Conservation (phyloP, 2,888 invertebrate genomes). For the Drosophila peninsularis region DNA sequence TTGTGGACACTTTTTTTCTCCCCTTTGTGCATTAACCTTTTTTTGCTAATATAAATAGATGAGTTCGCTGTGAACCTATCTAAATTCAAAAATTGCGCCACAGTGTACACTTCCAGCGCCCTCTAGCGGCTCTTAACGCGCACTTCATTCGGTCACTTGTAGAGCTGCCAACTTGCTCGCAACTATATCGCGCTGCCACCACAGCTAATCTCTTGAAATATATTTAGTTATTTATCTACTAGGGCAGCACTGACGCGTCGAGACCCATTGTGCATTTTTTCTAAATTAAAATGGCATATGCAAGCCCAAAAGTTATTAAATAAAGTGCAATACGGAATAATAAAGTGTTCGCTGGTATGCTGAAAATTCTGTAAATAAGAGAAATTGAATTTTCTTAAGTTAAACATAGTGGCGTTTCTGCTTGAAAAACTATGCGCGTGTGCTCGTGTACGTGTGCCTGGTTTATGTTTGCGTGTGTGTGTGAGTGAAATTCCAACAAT, state of each 20-base stretch:
- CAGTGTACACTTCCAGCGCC: background rate
- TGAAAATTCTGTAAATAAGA: constrained; percentile 4
- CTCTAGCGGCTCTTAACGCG: constrained; percentile 19
- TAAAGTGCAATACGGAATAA: constrained; percentile 42
- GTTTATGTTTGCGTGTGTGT: constrained; percentile 45
- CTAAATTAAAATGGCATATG: constrained; percentile 57
- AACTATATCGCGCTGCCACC: constrained; percentile 14
- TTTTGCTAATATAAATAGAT: constrained; percentile 48
- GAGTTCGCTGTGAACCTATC: too few relatives aligned
- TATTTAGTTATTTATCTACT: constrained; percentile 25
- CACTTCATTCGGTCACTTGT: background rate
- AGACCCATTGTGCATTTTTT: constrained; percentile 60
- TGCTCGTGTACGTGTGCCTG: constrained; percentile 30
- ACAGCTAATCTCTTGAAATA: constrained; percentile 8
- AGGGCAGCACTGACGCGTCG: constrained; percentile 48
- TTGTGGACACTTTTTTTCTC: constrained; percentile 42
- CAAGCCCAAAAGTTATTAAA: constrained; percentile 30
- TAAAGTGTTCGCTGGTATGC: constrained; percentile 27
- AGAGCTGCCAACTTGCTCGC: background rate
- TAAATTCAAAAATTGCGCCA: constrained; percentile 14
- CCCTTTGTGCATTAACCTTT: constrained; percentile 10
- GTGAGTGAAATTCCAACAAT: constrained; percentile 75
- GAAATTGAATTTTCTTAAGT: constrained; percentile 2
- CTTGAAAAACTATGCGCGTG: constrained; percentile 51
- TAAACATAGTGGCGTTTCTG: constrained; percentile 34